phyloP scores from a whole-genome alignment of 2,888 invertebrate species.

The Sisyra terminalis region DNA sequence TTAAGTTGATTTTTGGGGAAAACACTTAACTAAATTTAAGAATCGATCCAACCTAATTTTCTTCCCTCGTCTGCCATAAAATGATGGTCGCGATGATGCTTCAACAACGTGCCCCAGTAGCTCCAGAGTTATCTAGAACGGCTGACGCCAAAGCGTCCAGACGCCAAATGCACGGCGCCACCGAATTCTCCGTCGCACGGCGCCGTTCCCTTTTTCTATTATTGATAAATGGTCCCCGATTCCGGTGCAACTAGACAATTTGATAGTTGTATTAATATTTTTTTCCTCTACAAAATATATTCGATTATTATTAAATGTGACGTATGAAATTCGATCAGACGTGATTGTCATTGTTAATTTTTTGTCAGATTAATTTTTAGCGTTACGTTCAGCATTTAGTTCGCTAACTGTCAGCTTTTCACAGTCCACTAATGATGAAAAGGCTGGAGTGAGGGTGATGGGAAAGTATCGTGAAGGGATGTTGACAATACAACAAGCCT shows the following conservation, averaged over 20 bases:
- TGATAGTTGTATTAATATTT: neutral
- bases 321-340: too few relatives aligned
- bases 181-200: neutral
- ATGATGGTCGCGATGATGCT: too few relatives aligned
- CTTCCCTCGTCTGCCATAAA: neutral
- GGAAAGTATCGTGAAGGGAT: neutral
- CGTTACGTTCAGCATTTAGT: too few relatives aligned
- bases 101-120: neutral
- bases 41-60: neutral
- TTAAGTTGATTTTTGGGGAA: too few relatives aligned
- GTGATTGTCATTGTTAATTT: too few relatives aligned
- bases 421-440: slow-evolving; percentile 14
- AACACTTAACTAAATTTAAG: too few relatives aligned
- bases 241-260: neutral
- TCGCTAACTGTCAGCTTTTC: slow-evolving; percentile 10
- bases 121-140: neutral
- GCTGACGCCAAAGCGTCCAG: neutral
- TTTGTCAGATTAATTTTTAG: too few relatives aligned
- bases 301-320: too few relatives aligned
- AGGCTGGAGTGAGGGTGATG: too few relatives aligned
- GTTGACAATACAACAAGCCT: slow-evolving; percentile 5
- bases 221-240: neutral
- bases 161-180: neutral
- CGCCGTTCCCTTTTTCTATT: neutral
- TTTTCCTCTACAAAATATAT: too few relatives aligned